Conservation (phyloP, 2,113 vertebrate species). For the Corythoichthys intestinalis region DNA sequence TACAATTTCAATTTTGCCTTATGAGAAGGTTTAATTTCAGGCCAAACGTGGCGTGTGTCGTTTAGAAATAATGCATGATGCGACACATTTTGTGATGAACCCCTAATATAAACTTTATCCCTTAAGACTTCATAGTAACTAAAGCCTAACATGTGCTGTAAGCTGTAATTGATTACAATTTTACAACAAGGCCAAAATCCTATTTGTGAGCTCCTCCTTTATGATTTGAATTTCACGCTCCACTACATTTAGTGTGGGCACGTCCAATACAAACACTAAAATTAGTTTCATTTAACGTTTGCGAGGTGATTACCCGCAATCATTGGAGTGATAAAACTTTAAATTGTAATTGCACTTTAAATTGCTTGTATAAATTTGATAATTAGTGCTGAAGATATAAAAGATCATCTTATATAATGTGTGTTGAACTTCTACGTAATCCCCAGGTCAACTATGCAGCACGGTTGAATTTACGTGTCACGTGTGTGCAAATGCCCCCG, state of each 20-base stretch:
- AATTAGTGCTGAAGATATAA: constrained; percentile 3
- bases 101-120: neutral
- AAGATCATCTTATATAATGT: constrained; percentile 11
- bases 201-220: neutral
- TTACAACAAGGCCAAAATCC: neutral
- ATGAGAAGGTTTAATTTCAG: neutral
- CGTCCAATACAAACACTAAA: neutral
- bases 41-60: neutral
- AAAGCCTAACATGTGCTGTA: neutral
- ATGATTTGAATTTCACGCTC: neutral
- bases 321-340: neutral
- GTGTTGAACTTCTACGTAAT: constrained; percentile 14
- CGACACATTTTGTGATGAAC: neutral
- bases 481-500: neutral
- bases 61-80: neutral
- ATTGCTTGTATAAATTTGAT: neutral
- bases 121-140: neutral
- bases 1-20: neutral
- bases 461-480: neutral
- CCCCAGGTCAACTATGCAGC: neutral
- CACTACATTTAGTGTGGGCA: neutral
- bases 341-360: neutral
- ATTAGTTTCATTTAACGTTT: neutral
- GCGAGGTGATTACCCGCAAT: neutral
- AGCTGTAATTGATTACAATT: neutral